Evolutionary conservation across 2,797 vertebrate species (phyloP), one percentile per base, ranked within the genome.

Genomic region (Tympanoctomys barrerae): DNA sequence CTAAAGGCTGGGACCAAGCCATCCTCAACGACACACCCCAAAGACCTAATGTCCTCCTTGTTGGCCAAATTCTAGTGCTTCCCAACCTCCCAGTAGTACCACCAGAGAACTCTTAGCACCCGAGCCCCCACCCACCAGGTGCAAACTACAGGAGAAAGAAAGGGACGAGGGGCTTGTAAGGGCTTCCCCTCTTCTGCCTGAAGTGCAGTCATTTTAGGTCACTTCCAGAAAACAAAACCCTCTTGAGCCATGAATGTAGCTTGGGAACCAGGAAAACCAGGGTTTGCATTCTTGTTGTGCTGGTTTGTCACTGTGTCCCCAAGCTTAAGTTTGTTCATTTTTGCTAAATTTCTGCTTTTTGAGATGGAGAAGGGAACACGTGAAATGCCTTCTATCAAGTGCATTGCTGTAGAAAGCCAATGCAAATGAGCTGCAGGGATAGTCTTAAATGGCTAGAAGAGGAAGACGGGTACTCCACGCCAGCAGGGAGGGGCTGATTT

Each of bases 401-500:
- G 70, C n/a, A 52, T 94, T 62, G 18, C n/a, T 26, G 61, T 61
- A 70, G 52, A 92, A 91, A 95, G 39, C 57, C 59, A 68, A n/a
- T 64, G 42, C 73, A 95, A 81, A 83, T 84, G 52, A 96, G 59
- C 86, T 77, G 66, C 24, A 33, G 66, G 52, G 86, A n/a, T 87
- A 62, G 39, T 94, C 84, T 93, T 57, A 79, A 64, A 94, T 57
- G 42, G 39, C 59, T 85, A 89, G 46, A 61, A 95, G 91, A 92
- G 0, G 1, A 95, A 95, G n/a, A n/a, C 66, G 90, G 70, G 61
- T 42, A 66, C 81, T 94, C 14, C 9, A 33, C 80, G 5, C 16
- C 46, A 26, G 89, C 36, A 57, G 42, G 70, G 9, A 73, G 64
- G 71, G 61, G 39, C 57, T 36, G 26, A 28, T 91, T 90, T 28